phyloP scores from a whole-genome alignment of 2,888 invertebrate species.

The Oscheius sp. region DNA sequence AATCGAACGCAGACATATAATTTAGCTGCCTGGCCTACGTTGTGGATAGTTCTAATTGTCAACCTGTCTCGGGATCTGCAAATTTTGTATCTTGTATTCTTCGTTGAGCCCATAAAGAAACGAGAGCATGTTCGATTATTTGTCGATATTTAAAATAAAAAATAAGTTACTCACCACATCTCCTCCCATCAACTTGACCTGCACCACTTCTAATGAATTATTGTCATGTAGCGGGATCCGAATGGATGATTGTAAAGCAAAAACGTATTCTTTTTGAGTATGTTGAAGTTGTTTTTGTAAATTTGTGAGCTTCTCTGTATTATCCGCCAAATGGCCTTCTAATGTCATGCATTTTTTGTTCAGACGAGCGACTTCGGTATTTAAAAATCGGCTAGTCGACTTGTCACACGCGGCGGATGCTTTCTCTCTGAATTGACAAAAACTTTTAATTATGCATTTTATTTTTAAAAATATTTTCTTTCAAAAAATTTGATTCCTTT shows the following conservation, averaged over 20 bases:
- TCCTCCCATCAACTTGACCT: slow-evolving; percentile 73
- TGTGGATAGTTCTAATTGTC: too few relatives aligned
- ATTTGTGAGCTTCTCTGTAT: neutral
- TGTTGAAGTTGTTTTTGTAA: slow-evolving; percentile 33
- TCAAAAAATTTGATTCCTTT: too few relatives aligned
- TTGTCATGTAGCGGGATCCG: slow-evolving; percentile 73
- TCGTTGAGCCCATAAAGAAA: too few relatives aligned
- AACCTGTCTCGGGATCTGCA: too few relatives aligned
- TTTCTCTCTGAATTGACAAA: slow-evolving; percentile 25
- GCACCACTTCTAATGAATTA: slow-evolving; percentile 71
- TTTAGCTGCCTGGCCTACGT: too few relatives aligned
- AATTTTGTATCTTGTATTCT: too few relatives aligned
- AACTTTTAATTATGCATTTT: neutral
- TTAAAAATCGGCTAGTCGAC: slow-evolving; percentile 73
- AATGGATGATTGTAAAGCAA: slow-evolving; percentile 72
- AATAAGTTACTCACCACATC: slow-evolving; percentile 71
- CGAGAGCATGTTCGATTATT: neutral
- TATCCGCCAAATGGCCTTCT: slow-evolving; percentile 36
- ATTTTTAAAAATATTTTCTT: too few relatives aligned
- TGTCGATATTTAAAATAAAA: too few relatives aligned
- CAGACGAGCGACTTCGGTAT: slow-evolving; percentile 73
- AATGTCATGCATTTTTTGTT: slow-evolving; percentile 71
- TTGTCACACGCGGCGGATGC: slow-evolving; percentile 33
- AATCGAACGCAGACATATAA: too few relatives aligned
- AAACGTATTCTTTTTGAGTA: slow-evolving; percentile 59